These are phyloP conservation scores for Syngnathus scovelli DNA, from an alignment of 2,113 vertebrate species.

Conservation along the genomic window DNA sequence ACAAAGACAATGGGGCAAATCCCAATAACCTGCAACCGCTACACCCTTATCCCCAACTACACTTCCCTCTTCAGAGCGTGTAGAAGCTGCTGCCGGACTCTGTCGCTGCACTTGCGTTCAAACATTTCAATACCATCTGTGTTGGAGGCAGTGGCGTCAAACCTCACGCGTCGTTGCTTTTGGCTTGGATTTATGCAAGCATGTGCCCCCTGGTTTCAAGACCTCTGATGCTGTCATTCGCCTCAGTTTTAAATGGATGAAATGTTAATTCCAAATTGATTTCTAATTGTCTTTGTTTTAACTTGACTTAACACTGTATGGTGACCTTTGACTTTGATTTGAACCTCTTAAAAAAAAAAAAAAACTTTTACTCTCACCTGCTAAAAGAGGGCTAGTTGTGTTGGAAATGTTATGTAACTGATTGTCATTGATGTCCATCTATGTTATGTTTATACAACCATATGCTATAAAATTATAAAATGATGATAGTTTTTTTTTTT, in stretches of 20 bases:
- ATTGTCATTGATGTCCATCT: slow-evolving; percentile 70
- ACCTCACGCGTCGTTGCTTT: slow-evolving; percentile 58
- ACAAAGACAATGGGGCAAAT: slow-evolving; percentile 54
- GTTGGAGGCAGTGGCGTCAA: slow-evolving; percentile 41
- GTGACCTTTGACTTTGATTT: slow-evolving; percentile 63
- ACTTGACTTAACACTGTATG: slow-evolving; percentile 74
- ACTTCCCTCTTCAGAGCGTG: slow-evolving; percentile 4
- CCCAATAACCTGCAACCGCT: slow-evolving; percentile 20
- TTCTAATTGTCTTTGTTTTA: slow-evolving; percentile 72
- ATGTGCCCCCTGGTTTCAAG: slow-evolving; percentile 53
- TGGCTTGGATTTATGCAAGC: slow-evolving; percentile 49
- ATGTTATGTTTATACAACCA: slow-evolving; percentile 79
- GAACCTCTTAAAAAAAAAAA: slow-evolving; percentile 59
- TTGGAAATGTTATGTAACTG: slow-evolving; percentile 72
- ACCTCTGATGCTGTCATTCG: slow-evolving; percentile 63
- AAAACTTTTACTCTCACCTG: slow-evolving; percentile 67
- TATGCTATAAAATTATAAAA: slow-evolving; percentile 80
- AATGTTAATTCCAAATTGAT: slow-evolving; percentile 66
- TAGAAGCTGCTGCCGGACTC: slow-evolving; percentile 59
- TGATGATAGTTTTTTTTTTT: slow-evolving; percentile 70
- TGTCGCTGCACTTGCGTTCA: slow-evolving; percentile 56
- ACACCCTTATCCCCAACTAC: slow-evolving; percentile 13
- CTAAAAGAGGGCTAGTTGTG: slow-evolving; percentile 66
- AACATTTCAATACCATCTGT: slow-evolving; percentile 48
- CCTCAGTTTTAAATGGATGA: slow-evolving; percentile 60